Conservation (phyloP, 2,888 invertebrate genomes). For the Siphlonurus alternatus region DNA sequence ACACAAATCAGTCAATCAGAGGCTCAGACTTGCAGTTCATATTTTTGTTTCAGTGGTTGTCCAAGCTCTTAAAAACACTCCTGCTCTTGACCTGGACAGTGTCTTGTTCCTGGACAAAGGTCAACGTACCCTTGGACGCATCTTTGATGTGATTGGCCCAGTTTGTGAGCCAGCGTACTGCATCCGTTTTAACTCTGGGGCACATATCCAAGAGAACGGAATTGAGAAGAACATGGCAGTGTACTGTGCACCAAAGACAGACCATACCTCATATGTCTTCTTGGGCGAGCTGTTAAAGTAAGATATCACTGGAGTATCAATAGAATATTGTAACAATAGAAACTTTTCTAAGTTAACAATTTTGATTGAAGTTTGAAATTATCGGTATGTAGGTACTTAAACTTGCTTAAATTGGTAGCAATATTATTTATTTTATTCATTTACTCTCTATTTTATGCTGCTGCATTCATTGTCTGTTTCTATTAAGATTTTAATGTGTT, state of each 20-base stretch:
- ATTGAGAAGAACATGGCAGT: constrained; percentile 52
- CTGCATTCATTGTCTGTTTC: no score
- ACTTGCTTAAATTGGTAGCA: no score
- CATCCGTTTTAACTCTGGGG: constrained; percentile 68
- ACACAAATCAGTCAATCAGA: no score
- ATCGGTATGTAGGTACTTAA: constrained; percentile 3
- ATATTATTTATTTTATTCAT: neutral
- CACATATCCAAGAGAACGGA: constrained; percentile 53
- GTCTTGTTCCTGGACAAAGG: constrained; percentile 72
- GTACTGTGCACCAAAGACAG: constrained; percentile 64
- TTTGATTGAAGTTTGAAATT: neutral
- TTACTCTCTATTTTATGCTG: constrained; percentile 23
- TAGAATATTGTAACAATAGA: neutral
- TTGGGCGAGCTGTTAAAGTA: constrained; percentile 54
- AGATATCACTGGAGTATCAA: no score
- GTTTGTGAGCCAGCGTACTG: constrained; percentile 74
- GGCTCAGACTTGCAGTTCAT: no score
- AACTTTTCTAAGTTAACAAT: constrained; percentile 6
- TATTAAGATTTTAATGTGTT: no score
- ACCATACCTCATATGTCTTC: constrained; percentile 61
- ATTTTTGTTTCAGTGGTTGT: constrained; percentile 47
- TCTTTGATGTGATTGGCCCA: constrained; percentile 86
- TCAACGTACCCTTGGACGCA: constrained; percentile 52
- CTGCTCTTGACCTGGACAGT: constrained; percentile 72
- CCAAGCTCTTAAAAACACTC: constrained; percentile 47